Base-by-base conservation (phyloP, 2,113 vertebrate genomes). In the Camelus dromedarius region DNA sequence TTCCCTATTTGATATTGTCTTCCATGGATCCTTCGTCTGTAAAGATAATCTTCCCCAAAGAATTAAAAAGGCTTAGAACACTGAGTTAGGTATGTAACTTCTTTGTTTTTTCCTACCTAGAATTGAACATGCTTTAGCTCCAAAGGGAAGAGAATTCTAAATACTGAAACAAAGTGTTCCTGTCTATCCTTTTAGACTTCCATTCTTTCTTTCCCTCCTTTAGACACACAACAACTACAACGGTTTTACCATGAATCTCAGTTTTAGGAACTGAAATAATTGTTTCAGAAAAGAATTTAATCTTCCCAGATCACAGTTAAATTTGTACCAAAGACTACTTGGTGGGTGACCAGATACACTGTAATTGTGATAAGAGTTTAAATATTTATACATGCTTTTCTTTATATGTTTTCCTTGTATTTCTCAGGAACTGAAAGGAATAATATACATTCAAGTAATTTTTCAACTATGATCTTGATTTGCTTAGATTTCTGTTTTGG, bases 181-280 rank as follows among this genome's bases (percentile, higher is more conserved):
- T 89, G 1, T 46, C 38, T 10, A 28, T 52, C 48, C 26, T 64
- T 79, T 93, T 64, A 82, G 48, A 26, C 20, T 66, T 1, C 66
- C 75, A 28, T 28, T 19, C 28, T 15, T 1, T 48, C 56, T 81
- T 32, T 75, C 6, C 80, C 30, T 82, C 4, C 75, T 93, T 16
- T 58, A 52, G 72, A 48, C 10, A 81, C 15, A 80, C 3, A 91
- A 9, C 4, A 83, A n/a, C 66, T 73, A 35, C 9, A 62, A n/a
- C 8, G 54, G 30, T 82, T 93, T 86, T 89, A 52, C 42, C 3
- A 1, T 38, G 62, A 96, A 48, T 76, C 95, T 24, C 30, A 85
- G 94, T 87, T 50, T 58, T 96, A 76, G 50, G 38, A 89, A 72
- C 84, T 84, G 46, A 52, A 28, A 28, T 64, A 72, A n/a, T 86